Percentiles rank a stretch among this genome's conserved stretches.
Conservation (phyloP, 2,888 invertebrate species). For the Standfussiana lucernea region DNA sequence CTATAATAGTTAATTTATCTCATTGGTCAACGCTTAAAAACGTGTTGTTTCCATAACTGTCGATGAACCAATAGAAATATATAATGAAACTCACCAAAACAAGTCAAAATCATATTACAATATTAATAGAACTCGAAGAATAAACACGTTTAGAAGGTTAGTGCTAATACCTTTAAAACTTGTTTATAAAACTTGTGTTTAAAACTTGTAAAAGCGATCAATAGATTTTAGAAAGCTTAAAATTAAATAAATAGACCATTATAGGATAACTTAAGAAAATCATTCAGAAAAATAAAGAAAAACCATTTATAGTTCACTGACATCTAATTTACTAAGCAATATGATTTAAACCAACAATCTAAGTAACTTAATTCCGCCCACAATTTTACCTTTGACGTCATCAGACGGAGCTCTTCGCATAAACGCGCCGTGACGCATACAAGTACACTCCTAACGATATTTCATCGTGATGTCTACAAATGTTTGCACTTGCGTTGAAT, state of each 20-base stretch:
- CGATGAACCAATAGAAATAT: neutral
- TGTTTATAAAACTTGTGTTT: too few species aligned
- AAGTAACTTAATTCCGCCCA: constrained; percentile 17
- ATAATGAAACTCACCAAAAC: neutral
- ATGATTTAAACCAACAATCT: constrained; percentile 28
- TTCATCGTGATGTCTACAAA: constrained; percentile 63
- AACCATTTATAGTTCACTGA: neutral
- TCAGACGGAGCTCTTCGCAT: neutral
- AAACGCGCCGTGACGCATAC: constrained; percentile 45
- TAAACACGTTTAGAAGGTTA: neutral
- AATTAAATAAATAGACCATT: too few species aligned
- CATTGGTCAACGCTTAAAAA: neutral
- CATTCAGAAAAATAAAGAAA: neutral
- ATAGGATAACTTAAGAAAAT: too few species aligned
- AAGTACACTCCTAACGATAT: constrained; percentile 48
- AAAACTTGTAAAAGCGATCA: too few species aligned
- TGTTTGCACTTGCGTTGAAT: constrained; percentile 67
- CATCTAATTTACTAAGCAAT: neutral
- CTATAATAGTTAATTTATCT: neutral
- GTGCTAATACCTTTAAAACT: neutral
- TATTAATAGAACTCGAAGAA: neutral
- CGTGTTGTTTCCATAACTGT: neutral
- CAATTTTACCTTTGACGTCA: constrained; percentile 36
- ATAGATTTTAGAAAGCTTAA: too few species aligned
- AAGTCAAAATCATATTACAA: neutral